A percentile compares a stretch with the other conserved stretches of the same genome.
Evolutionary conservation across 2,113 vertebrate genomes (phyloP).

Genomic region (Pungitius pungitius): DNA sequence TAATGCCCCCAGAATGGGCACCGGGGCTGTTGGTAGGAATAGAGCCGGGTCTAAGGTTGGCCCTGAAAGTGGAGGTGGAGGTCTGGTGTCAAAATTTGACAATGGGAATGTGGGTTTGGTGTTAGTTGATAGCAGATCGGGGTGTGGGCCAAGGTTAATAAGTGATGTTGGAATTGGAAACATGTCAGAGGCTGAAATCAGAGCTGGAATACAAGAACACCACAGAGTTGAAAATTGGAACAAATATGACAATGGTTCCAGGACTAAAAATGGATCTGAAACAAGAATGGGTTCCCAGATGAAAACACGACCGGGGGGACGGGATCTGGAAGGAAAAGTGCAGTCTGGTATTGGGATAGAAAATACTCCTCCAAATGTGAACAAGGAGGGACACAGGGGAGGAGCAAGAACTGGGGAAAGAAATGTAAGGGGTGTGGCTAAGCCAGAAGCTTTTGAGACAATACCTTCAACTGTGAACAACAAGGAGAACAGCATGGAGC

Average conservation of each 20-base stretch:
- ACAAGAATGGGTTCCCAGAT: slow-evolving; percentile 66
- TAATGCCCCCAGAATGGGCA: slow-evolving; percentile 74
- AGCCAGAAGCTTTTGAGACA: slow-evolving; percentile 44
- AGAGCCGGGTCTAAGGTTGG: slow-evolving; percentile 69
- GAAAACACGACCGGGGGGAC: slow-evolving; percentile 62
- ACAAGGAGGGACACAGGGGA: slow-evolving; percentile 50
- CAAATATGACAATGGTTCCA: slow-evolving; percentile 61
- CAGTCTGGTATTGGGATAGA: slow-evolving; percentile 56
- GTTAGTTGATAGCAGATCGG: slow-evolving; percentile 62
- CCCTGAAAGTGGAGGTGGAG: slow-evolving; percentile 50
- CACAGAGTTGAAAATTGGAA: slow-evolving; percentile 53
- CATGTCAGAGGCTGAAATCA: slow-evolving; percentile 58
- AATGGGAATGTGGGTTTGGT: slow-evolving; percentile 52
- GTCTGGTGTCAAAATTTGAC: slow-evolving; percentile 52
- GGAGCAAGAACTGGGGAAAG: slow-evolving; percentile 42
- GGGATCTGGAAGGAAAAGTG: slow-evolving; percentile 68
- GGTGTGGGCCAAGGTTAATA: slow-evolving; percentile 49
- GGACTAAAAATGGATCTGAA: slow-evolving; percentile 55
- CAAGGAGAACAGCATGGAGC: slow-evolving; percentile 12
- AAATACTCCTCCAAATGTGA: slow-evolving; percentile 30
- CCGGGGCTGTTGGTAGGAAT: slow-evolving; percentile 69
- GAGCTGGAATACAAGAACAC: slow-evolving; percentile 52
- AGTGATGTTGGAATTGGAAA: slow-evolving; percentile 35
- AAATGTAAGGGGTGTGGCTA: slow-evolving; percentile 7
- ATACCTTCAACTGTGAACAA: slow-evolving; percentile 1